phyloP scores from a whole-genome alignment of 2,113 vertebrate genomes.

The Epinephelus lanceolatus region DNA sequence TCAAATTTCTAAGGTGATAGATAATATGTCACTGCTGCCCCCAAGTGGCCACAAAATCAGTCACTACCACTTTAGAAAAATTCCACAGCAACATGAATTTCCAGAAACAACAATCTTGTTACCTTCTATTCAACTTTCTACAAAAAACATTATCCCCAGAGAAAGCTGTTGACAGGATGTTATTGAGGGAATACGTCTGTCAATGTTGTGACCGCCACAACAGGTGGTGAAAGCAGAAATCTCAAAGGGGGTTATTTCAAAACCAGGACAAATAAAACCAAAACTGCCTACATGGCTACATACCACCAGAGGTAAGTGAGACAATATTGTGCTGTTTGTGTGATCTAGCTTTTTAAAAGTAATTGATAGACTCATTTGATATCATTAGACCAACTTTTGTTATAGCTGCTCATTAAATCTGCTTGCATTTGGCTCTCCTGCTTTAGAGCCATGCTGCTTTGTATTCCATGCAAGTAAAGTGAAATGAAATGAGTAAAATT shows the following conservation, averaged over 20 bases:
- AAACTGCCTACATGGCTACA: too few species aligned
- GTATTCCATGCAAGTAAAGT: slow-evolving; percentile 29
- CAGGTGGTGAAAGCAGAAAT: background rate
- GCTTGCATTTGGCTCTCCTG: slow-evolving; percentile 15
- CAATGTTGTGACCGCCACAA: background rate
- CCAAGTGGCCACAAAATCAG: background rate
- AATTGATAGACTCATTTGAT: background rate
- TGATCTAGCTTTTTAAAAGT: background rate
- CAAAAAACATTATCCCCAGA: background rate
- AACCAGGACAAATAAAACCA: background rate
- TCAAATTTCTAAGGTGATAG: background rate
- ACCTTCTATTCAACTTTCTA: background rate
- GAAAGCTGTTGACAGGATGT: background rate
- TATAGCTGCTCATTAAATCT: background rate
- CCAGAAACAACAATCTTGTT: background rate
- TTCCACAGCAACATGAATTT: background rate
- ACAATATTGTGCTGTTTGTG: background rate
- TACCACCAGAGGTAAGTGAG: background rate
- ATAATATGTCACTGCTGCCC: background rate
- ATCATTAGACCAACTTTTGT: background rate
- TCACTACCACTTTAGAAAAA: background rate
- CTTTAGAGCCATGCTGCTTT: background rate
- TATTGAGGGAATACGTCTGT: too few species aligned
- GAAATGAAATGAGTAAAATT: slow-evolving; percentile 17
- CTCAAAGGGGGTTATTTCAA: background rate